Evolutionary conservation across 2,797 vertebrate species (phyloP).

Genomic region (Acomys russatus): DNA sequence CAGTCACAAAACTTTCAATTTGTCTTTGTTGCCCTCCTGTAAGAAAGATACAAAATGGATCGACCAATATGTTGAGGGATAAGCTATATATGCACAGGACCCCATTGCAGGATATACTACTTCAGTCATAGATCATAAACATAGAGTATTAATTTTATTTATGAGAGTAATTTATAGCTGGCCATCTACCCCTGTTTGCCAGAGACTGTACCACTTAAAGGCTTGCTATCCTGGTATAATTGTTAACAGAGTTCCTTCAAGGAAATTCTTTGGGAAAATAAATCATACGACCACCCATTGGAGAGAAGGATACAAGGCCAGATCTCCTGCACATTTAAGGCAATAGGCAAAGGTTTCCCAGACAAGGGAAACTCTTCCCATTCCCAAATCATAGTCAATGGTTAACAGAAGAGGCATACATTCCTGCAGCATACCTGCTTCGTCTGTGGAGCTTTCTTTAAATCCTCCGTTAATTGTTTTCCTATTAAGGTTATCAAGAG

Average conservation of each 20-base stretch:
- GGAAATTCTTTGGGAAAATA: background rate
- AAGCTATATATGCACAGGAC: background rate
- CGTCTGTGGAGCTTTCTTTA: background rate
- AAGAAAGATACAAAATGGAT: background rate
- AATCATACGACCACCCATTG: background rate
- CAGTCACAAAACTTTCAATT: constrained; percentile 19
- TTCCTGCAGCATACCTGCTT: background rate
- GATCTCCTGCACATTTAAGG: background rate
- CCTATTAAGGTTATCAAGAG: constrained; percentile 33
- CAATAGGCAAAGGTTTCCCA: background rate
- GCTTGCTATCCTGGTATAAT: background rate
- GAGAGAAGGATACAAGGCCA: background rate
- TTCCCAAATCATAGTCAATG: background rate
- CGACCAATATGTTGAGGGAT: background rate
- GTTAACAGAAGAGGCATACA: background rate
- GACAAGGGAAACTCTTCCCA: background rate
- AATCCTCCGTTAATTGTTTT: constrained; percentile 1
- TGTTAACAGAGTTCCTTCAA: constrained; percentile 31
- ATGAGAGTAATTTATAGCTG: background rate
- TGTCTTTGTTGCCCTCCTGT: background rate
- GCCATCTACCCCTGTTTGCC: background rate
- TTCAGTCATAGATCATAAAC: background rate
- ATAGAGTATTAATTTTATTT: background rate
- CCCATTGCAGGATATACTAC: background rate
- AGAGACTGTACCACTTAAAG: background rate